These are phyloP conservation scores for Rhea pennata DNA, from an alignment of 2,113 vertebrate genomes.

Conservation along the genomic window DNA sequence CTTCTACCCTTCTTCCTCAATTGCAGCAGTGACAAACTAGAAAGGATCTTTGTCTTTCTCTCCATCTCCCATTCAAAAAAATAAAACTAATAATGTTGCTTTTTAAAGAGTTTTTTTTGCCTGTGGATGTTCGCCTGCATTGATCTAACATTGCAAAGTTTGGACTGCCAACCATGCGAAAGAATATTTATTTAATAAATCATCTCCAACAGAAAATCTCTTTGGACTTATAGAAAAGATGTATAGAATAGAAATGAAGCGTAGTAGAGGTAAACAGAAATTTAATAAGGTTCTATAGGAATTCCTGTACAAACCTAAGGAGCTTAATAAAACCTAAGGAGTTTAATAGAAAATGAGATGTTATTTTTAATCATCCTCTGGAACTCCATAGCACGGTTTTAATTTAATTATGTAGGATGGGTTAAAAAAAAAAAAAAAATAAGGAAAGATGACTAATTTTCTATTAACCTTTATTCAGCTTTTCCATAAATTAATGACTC, in stretches of 20 bases:
- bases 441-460: conserved; percentile 66
- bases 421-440: conserved; percentile 5
- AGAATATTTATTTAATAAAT: conserved; percentile 24
- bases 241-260: conserved; percentile 31
- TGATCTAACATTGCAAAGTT: background rate
- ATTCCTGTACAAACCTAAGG: conserved; percentile 31
- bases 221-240: conserved; percentile 20
- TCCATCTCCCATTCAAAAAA: background rate
- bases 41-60: background rate
- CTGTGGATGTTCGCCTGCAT: background rate
- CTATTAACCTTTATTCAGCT: conserved; percentile 65
- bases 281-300: conserved; percentile 56
- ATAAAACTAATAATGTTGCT: background rate
- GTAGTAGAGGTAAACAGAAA: conserved; percentile 46
- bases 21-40: background rate
- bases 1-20: background rate
- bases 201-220: background rate
- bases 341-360: conserved; percentile 49
- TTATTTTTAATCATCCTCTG: conserved; percentile 63
- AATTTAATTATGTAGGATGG: conserved; percentile 59
- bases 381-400: conserved; percentile 46
- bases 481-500: conserved; percentile 59
- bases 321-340: conserved; percentile 48
- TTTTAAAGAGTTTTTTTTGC: background rate
- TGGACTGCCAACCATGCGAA: background rate